Evolutionary conservation across 2,888 invertebrate genomes (phyloP).

Genomic region (Leucoma salicis): DNA sequence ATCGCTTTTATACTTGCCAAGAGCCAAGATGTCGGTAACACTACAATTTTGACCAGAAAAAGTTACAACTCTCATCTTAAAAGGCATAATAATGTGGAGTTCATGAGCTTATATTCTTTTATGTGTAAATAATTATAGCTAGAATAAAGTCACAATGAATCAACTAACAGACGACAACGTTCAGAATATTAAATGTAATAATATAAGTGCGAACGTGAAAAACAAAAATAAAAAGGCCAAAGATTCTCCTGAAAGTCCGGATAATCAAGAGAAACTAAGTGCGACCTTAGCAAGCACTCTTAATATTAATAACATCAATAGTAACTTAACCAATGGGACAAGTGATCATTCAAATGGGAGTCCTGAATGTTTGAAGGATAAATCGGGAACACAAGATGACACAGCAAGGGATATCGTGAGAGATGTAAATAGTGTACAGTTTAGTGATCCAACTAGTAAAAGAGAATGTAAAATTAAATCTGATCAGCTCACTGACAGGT

Average conservation of each 20-base stretch:
- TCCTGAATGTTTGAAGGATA: slow-evolving; percentile 44
- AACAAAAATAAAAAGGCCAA: slow-evolving; percentile 78
- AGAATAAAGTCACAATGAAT: slow-evolving; percentile 68
- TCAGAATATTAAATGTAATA: slow-evolving; percentile 69
- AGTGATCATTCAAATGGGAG: slow-evolving; percentile 64
- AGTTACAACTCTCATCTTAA: slow-evolving; percentile 61
- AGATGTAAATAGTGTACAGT: slow-evolving; percentile 73
- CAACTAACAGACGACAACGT: slow-evolving; percentile 66
- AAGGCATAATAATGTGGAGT: slow-evolving; percentile 52
- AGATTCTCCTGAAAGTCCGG: slow-evolving; percentile 67
- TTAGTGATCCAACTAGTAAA: slow-evolving; percentile 49
- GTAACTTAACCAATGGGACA: slow-evolving; percentile 73
- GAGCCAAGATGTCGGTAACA: slow-evolving; percentile 80
- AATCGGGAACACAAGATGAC: slow-evolving; percentile 46
- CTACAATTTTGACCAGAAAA: slow-evolving; percentile 73
- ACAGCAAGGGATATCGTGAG: slow-evolving; percentile 41
- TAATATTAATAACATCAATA: slow-evolving; percentile 68
- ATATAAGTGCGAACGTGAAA: slow-evolving; percentile 64
- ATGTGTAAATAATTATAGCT: slow-evolving; percentile 73
- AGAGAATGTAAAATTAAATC: slow-evolving; percentile 36
- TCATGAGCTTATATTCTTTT: slow-evolving; percentile 61
- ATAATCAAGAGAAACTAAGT: slow-evolving; percentile 64
- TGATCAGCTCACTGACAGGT: slow-evolving; percentile 39
- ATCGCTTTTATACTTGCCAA: slow-evolving; percentile 62
- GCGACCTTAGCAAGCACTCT: slow-evolving; percentile 69